phyloP scores from a whole-genome alignment of 2,888 invertebrate species.

The Perizoma affinitatum region DNA sequence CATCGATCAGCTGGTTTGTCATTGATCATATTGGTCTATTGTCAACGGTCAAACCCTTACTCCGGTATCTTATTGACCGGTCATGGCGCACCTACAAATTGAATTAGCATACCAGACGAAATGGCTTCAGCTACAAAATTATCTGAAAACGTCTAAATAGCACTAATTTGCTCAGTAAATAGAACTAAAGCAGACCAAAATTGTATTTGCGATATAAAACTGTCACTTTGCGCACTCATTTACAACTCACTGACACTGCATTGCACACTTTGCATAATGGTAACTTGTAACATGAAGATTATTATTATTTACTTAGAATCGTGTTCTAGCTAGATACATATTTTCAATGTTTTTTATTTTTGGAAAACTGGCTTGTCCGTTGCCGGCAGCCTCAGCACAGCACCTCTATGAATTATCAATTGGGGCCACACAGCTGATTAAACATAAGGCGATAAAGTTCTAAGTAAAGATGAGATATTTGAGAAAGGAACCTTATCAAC shows the following conservation, averaged over 20 bases:
- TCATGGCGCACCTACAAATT: slow-evolving; percentile 53
- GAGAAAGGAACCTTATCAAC: slow-evolving; percentile 62
- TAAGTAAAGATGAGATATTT: slow-evolving; percentile 42
- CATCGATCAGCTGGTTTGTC: slow-evolving; percentile 5
- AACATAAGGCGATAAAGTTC: slow-evolving; percentile 67
- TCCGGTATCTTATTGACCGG: slow-evolving; percentile 45
- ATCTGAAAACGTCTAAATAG: slow-evolving; percentile 32
- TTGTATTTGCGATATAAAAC: slow-evolving; percentile 35
- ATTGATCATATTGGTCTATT: no score
- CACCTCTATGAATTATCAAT: slow-evolving; percentile 75
- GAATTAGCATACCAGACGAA: slow-evolving; percentile 48
- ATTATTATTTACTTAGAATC: not conserved
- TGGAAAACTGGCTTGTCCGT: slow-evolving; percentile 49
- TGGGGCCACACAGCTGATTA: slow-evolving; percentile 78
- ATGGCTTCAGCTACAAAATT: slow-evolving; percentile 42
- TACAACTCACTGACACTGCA: slow-evolving; percentile 24
- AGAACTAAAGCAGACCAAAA: slow-evolving; percentile 53
- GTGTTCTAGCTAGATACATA: not conserved
- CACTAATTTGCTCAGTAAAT: slow-evolving; percentile 37
- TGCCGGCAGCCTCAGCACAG: slow-evolving; percentile 63
- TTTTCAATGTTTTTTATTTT: slow-evolving; percentile 25
- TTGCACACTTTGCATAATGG: not conserved
- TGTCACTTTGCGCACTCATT: slow-evolving; percentile 26
- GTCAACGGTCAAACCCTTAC: not conserved
- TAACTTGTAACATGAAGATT: not conserved